These are phyloP conservation scores for Myotis vivesi DNA, from an alignment of 2,797 vertebrate genomes.

Conservation along the genomic window DNA sequence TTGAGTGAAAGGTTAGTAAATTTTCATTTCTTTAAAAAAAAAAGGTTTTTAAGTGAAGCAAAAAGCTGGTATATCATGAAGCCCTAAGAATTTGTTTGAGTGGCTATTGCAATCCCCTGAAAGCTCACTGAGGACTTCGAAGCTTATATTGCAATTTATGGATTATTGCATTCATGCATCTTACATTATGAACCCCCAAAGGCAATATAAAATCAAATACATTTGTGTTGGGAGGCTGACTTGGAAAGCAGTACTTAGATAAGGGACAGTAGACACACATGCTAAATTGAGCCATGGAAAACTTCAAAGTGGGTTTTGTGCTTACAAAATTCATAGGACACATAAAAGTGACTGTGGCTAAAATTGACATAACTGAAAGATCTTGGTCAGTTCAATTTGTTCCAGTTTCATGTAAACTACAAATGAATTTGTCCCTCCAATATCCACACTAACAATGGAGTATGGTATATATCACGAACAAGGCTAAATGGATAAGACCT, in stretches of 20 bases:
- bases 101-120: not conserved
- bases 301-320: not conserved
- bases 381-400: not conserved
- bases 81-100: not conserved
- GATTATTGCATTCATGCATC: not conserved
- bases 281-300: not conserved
- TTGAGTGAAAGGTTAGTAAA: constrained; percentile 61
- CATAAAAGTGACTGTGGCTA: not conserved
- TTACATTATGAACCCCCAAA: not conserved
- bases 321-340: not conserved
- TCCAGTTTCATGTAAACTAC: not conserved
- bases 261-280: not conserved
- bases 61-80: not conserved
- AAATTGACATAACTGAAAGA: not conserved
- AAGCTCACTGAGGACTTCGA: not conserved
- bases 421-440: not conserved
- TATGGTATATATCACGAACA: not conserved
- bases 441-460: not conserved
- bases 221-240: not conserved
- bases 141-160: not conserved
- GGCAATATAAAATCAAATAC: not conserved
- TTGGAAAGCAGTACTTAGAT: not conserved
- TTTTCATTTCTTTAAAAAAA: constrained; percentile 62
- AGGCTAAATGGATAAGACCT: not conserved
- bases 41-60: constrained; percentile 50